Conservation (phyloP, 2,113 vertebrate species). For the Rhinopomastus cyanomelas region DNA sequence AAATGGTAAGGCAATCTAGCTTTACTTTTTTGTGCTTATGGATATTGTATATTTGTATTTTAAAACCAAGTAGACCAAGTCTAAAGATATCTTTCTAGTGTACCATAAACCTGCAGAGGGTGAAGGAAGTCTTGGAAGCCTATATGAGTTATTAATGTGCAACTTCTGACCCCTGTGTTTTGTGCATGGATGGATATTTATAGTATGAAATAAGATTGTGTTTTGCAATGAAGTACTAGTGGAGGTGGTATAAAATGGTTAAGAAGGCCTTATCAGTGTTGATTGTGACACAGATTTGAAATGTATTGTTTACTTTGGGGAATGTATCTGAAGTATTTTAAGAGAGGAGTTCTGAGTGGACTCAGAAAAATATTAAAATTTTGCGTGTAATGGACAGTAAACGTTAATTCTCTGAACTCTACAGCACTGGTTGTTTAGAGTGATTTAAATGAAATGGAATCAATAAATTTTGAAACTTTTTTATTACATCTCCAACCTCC, state of each 20-base stretch:
- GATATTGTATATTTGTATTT: constrained; percentile 76
- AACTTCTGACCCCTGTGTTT: constrained; percentile 52
- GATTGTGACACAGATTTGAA: constrained; percentile 65
- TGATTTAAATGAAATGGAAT: constrained; percentile 36
- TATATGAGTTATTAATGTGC: constrained; percentile 40
- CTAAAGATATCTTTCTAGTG: constrained; percentile 60
- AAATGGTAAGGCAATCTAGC: constrained; percentile 70
- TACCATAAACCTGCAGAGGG: constrained; percentile 38
- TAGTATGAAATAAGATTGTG: constrained; percentile 44
- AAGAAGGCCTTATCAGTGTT: constrained; percentile 72
- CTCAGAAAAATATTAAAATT: constrained; percentile 63
- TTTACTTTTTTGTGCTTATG: constrained; percentile 71
- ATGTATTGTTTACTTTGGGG: constrained; percentile 77
- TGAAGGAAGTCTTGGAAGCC: constrained; percentile 37
- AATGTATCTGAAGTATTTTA: constrained; percentile 76
- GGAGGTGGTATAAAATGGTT: constrained; percentile 60
- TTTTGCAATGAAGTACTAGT: constrained; percentile 56
- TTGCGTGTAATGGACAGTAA: constrained; percentile 54
- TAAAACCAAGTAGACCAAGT: constrained; percentile 76
- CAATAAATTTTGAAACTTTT: constrained; percentile 59
- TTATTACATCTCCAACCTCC: constrained; percentile 60
- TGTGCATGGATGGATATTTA: constrained; percentile 55
- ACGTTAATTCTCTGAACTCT: constrained; percentile 47
- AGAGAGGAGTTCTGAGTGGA: constrained; percentile 52
- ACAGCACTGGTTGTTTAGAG: constrained; percentile 65